Evolutionary conservation across 2,797 vertebrate genomes (phyloP).

Genomic region (Pangasius djambal): DNA sequence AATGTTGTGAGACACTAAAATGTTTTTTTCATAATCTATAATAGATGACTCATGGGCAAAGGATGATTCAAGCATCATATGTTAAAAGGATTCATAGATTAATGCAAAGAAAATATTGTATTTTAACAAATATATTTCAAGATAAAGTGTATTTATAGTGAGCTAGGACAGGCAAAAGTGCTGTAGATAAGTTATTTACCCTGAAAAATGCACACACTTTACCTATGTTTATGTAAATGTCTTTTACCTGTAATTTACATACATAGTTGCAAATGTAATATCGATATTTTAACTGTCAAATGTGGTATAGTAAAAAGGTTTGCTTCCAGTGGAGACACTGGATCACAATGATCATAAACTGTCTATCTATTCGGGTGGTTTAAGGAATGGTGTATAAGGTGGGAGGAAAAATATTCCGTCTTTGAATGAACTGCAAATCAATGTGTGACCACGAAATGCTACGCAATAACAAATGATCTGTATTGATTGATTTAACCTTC

Average conservation of each 20-base stretch:
- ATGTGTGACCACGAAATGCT: background rate
- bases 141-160: background rate
- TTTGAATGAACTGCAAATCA: background rate
- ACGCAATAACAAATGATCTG: background rate
- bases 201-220: background rate
- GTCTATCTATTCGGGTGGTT: background rate
- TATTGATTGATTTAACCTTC: background rate
- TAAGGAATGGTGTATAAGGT: background rate
- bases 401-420: background rate
- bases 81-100: background rate
- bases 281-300: background rate
- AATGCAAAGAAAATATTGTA: background rate
- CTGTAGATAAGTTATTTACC: background rate
- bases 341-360: background rate
- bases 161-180: background rate
- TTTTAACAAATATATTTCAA: background rate
- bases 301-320: background rate
- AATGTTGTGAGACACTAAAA: background rate
- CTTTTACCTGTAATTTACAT: too few species aligned
- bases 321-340: background rate
- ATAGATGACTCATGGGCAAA: background rate
- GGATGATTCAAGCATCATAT: background rate
- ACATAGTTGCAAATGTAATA: background rate
- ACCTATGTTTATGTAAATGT: too few species aligned
- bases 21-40: background rate